These are phyloP conservation scores for Ivindomyrus marchei DNA, from an alignment of 2,113 vertebrate genomes.

Conservation along the genomic window DNA sequence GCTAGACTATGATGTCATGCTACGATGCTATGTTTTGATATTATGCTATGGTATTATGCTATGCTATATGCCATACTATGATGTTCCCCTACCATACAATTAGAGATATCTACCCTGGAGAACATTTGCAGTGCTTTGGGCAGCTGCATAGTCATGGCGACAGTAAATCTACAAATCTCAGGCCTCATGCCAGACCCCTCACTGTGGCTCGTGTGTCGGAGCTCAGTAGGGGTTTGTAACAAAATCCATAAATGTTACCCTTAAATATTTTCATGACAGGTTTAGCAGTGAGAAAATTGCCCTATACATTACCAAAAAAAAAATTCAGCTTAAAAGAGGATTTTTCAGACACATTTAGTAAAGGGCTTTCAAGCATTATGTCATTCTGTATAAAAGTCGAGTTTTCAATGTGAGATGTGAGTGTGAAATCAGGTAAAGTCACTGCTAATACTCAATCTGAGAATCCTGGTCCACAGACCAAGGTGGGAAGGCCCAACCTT, in stretches of 20 bases:
- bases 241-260: not conserved
- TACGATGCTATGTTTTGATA: not conserved
- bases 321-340: not conserved
- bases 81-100: not conserved
- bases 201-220: not conserved
- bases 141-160: not conserved
- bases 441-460: not conserved
- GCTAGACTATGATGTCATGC: not conserved
- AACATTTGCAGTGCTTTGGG: not conserved
- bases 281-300: not conserved
- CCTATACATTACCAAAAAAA: not conserved
- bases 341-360: not conserved
- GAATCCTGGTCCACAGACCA: not conserved
- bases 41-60: not conserved
- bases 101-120: not conserved
- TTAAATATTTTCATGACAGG: not conserved
- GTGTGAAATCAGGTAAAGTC: slow-evolving; percentile 7
- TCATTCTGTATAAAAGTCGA: not conserved
- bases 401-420: not conserved
- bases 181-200: not conserved
- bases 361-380: not conserved
- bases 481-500: not conserved
- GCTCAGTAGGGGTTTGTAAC: not conserved
- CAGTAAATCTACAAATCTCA: not conserved
- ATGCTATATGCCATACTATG: not conserved